These are phyloP conservation scores for Psix sp. DNA, from an alignment of 1,140 invertebrate genomes.

Conservation along the genomic window DNA sequence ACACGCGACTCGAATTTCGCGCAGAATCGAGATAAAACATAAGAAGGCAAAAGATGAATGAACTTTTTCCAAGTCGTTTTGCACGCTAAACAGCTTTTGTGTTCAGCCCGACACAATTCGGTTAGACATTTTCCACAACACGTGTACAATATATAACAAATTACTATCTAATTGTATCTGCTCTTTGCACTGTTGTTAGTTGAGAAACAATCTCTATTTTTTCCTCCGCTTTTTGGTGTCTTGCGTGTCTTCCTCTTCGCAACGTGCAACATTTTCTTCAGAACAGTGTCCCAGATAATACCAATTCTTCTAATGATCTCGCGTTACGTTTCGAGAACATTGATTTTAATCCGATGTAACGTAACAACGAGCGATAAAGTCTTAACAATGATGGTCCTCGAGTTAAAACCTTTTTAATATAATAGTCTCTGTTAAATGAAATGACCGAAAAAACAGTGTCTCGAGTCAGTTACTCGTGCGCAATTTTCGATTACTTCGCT, in stretches of 20 bases:
- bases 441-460: constrained; percentile 15
- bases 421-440: constrained; percentile 37
- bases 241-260: constrained; percentile 12
- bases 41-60: too few species aligned
- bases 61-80: too few species aligned
- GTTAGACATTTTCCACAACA: constrained; percentile 26
- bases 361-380: constrained; percentile 54
- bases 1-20: constrained; percentile 14
- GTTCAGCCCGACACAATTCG: too few species aligned
- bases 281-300: constrained; percentile 10
- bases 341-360: constrained; percentile 57
- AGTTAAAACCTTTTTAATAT: constrained; percentile 39
- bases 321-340: constrained; percentile 52
- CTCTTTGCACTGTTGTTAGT: constrained; percentile 33
- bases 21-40: too few species aligned
- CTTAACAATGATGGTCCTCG: constrained; percentile 25
- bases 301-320: constrained; percentile 53
- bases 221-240: constrained; percentile 1
- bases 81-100: too few species aligned
- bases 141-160: constrained; percentile 33
- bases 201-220: constrained; percentile 16
- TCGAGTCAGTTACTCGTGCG: constrained; percentile 13
- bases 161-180: constrained; percentile 46
- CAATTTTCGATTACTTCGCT: background rate
- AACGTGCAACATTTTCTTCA: constrained; percentile 36